Percentiles rank a stretch among this genome's conserved stretches.
phyloP scores from a whole-genome alignment of 2,797 vertebrate species.

The Tokudaia muenninki region DNA sequence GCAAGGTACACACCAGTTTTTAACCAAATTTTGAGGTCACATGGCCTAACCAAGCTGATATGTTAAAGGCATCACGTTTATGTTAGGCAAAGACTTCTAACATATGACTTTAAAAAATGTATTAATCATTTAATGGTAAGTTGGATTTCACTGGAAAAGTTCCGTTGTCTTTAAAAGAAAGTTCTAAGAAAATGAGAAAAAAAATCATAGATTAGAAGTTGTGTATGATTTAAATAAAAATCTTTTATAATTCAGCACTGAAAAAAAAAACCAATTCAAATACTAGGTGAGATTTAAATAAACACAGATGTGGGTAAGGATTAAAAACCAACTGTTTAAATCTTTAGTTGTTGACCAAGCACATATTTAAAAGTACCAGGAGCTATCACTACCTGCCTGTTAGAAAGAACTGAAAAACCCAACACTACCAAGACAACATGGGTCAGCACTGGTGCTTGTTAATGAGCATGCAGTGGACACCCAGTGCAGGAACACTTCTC shows the following conservation, averaged over 20 bases:
- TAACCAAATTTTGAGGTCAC: background rate
- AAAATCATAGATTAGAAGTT: background rate
- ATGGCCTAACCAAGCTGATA: background rate
- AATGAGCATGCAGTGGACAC: background rate
- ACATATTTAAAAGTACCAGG: background rate
- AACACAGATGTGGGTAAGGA: background rate
- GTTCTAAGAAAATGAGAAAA: slow-evolving; percentile 32
- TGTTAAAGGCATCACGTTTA: background rate
- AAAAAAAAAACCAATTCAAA: background rate
- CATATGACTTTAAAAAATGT: background rate
- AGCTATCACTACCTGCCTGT: background rate
- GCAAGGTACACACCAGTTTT: background rate
- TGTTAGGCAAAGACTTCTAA: slow-evolving; percentile 15
- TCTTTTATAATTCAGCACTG: slow-evolving; percentile 11
- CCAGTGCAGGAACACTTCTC: background rate
- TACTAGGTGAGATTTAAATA: background rate
- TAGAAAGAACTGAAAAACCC: background rate
- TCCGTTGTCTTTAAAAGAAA: slow-evolving; percentile 27
- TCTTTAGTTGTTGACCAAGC: background rate
- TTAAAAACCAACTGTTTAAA: background rate
- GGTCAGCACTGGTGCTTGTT: background rate
- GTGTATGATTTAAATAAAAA: background rate
- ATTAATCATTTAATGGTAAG: background rate
- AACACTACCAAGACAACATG: background rate
- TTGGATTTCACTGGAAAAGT: slow-evolving; percentile 29